A percentile compares a stretch with the other conserved stretches of the same genome.
These are phyloP conservation scores for Acanthococcus lagerstroemiae DNA, from an alignment of 2,888 invertebrate genomes.

Conservation along the genomic window DNA sequence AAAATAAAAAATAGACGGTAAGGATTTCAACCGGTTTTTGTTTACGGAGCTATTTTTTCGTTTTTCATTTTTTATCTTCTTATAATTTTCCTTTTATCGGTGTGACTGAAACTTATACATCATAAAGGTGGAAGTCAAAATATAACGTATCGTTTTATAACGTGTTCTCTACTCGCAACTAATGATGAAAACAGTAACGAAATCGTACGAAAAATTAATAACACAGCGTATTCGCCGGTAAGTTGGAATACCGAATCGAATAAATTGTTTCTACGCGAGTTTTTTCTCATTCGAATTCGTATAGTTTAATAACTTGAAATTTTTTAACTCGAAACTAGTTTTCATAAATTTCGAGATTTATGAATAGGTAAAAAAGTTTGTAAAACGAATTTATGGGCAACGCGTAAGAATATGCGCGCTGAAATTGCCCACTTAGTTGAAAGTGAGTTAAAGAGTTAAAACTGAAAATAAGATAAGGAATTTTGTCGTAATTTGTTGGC, in stretches of 20 bases:
- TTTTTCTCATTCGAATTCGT: background rate
- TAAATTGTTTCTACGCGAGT: constrained; percentile 6
- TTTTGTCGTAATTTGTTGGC: too few relatives aligned
- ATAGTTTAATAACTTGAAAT: background rate
- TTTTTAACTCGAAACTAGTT: background rate
- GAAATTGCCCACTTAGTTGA: too few relatives aligned
- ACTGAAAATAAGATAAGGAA: too few relatives aligned
- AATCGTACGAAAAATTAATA: constrained; percentile 6
- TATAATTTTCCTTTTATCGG: constrained; percentile 21
- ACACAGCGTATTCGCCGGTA: constrained; percentile 1
- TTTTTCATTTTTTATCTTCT: constrained; percentile 17
- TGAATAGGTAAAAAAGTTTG: too few relatives aligned
- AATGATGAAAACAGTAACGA: constrained; percentile 23
- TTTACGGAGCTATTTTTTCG: constrained; percentile 19
- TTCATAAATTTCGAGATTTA: too few relatives aligned
- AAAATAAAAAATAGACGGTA: constrained; percentile 16
- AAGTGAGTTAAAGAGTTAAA: too few relatives aligned
- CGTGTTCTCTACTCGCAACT: constrained; percentile 9
- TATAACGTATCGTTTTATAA: constrained; percentile 23
- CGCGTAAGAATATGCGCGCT: too few relatives aligned
- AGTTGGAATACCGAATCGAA: constrained; percentile 4
- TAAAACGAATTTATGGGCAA: too few relatives aligned
- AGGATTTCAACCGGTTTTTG: constrained; percentile 25
- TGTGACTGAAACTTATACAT: constrained; percentile 21
- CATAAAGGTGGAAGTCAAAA: constrained; percentile 19